Conservation (phyloP, 2,113 vertebrate species). For the Hyla sarda region DNA sequence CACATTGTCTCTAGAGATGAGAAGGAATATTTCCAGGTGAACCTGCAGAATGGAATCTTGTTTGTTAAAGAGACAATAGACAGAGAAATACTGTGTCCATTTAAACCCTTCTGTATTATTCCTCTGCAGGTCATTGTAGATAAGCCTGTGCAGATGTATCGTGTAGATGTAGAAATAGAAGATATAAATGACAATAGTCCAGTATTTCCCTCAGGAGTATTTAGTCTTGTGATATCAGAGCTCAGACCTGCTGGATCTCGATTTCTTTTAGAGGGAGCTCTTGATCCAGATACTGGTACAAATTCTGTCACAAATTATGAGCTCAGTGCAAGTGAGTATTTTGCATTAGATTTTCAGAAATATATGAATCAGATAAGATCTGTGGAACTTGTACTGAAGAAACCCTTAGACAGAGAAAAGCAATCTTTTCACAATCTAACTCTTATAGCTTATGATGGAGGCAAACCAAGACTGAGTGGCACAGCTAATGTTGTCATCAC, state of each 20-base stretch:
- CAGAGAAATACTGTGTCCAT: neutral
- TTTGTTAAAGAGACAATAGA: constrained; percentile 17
- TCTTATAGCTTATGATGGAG: constrained; percentile 11
- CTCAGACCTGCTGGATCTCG: constrained; percentile 64
- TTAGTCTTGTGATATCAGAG: neutral
- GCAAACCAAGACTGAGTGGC: constrained; percentile 62
- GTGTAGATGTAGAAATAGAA: constrained; percentile 15
- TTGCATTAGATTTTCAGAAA: constrained; percentile 4
- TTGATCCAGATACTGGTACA: constrained; percentile 72
- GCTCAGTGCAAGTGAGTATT: constrained; percentile 65
- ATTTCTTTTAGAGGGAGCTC: constrained; percentile 71
- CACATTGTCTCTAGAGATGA: constrained; percentile 22
- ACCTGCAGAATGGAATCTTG: constrained; percentile 8
- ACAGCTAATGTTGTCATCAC: constrained; percentile 61
- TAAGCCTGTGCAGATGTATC: constrained; percentile 16
- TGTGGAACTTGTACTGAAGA: constrained; percentile 55
- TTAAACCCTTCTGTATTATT: neutral
- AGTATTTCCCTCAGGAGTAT: neutral
- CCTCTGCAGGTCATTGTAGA: constrained; percentile 5
- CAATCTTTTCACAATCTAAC: neutral
- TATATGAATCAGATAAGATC: constrained; percentile 14
- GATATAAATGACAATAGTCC: constrained; percentile 15
- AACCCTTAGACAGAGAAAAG: constrained; percentile 61
- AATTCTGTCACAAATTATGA: constrained; percentile 76
- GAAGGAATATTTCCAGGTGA: constrained; percentile 23